Percentiles rank a stretch among this genome's conserved stretches.
phyloP scores from a whole-genome alignment of 1,140 invertebrate genomes.

The Aphelenchoides besseyi region DNA sequence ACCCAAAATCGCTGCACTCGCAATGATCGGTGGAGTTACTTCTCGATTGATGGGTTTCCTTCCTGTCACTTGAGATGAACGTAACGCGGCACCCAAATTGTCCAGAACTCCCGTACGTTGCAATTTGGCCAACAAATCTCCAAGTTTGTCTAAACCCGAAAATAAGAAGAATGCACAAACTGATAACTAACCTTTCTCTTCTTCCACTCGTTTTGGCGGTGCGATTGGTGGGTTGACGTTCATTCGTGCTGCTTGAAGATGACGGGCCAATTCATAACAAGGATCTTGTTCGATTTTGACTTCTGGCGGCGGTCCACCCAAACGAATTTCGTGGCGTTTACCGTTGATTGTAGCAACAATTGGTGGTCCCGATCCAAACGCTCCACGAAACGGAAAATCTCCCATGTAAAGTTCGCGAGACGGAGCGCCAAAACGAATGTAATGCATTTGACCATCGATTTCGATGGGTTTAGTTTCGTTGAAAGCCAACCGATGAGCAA shows the following conservation, averaged over 20 bases:
- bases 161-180: neutral
- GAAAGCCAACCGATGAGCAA: slow-evolving; percentile 43
- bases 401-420: slow-evolving; percentile 86
- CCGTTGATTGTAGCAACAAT: slow-evolving; percentile 76
- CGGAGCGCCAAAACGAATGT: slow-evolving; percentile 82
- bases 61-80: neutral
- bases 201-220: neutral
- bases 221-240: slow-evolving; percentile 15
- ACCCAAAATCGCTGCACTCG: slow-evolving; percentile 27
- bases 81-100: neutral
- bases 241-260: slow-evolving; percentile 44
- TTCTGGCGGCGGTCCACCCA: slow-evolving; percentile 76
- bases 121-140: slow-evolving; percentile 7
- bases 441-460: slow-evolving; percentile 65
- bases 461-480: slow-evolving; percentile 62
- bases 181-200: neutral
- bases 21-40: slow-evolving; percentile 39
- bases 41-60: slow-evolving; percentile 14
- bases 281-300: slow-evolving; percentile 66
- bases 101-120: slow-evolving; percentile 30
- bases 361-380: slow-evolving; percentile 82
- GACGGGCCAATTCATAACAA: slow-evolving; percentile 53
- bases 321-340: slow-evolving; percentile 76
- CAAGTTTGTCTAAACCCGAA: neutral
- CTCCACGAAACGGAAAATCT: slow-evolving; percentile 78